Evolutionary conservation across 2,888 invertebrate species (phyloP), one percentile per base, ranked within the genome.

Genomic region (Diabrotica balteata): DNA sequence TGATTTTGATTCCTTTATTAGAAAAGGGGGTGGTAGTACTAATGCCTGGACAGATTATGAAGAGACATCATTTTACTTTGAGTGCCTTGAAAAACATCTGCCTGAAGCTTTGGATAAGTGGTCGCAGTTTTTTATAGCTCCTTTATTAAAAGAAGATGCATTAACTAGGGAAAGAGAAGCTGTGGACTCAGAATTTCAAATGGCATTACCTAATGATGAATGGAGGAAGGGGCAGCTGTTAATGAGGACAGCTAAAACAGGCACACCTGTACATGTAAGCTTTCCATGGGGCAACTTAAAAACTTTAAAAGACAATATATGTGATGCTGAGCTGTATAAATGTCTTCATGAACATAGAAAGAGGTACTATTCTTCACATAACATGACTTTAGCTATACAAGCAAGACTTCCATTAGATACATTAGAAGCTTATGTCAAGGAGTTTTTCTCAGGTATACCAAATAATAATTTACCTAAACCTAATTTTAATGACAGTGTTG

Each of bases 31-130:
- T 4, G 97, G 96, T 5, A 90, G 90, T 8, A 91, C 91, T 80
- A 96, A 96, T 82, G 96, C 96, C 0, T 90, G 90, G 45, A 97
- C 97, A 0, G 95, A 95, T 79, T 91, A 90, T 81, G 96, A 96
- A 83, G 88, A 89, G 77, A 97, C 96, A 0, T 90, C 91, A 0
- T 97, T 95, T 84, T 92, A 95, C 82, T 96, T 97, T 83, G 95
- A 95, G 80, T 90, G 95, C 73, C 91, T 93, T 66, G 93, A 94
- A 82, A 90, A 92, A 77, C 86, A 93, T 81, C 87, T 97, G 22
- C 86, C 87, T 0, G 88, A 90, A 61, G 92, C 92, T 0, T 86
- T 97, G 81, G 95, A 96, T 80, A 90, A 89, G 84, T 96, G 96
- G 86, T 91, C 95, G 53, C 93, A 95, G 79, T 92, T 96, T 85